phyloP scores from a whole-genome alignment of 1,140 invertebrate genomes.

The Drosophila aff. region DNA sequence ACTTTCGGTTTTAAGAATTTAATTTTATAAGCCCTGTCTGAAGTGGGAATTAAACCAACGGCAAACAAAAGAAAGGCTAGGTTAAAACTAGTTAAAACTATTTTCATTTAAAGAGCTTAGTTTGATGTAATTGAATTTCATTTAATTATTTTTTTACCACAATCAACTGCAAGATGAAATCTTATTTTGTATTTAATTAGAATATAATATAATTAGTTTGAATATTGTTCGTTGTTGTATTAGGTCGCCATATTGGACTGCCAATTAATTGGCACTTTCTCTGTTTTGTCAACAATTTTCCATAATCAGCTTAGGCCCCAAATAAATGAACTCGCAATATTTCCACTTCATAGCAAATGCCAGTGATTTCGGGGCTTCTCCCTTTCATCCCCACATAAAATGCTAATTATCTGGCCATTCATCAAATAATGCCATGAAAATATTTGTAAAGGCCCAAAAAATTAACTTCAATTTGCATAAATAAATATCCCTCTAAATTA shows the following conservation, averaged over 20 bases:
- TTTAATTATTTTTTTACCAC: background rate
- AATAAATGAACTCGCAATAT: conserved; percentile 20
- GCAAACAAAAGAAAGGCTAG: background rate
- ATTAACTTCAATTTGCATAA: conserved; percentile 63
- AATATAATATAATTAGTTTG: background rate
- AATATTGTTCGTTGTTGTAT: conserved; percentile 1
- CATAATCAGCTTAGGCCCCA: conserved; percentile 17
- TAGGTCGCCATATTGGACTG: background rate
- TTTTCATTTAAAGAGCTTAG: background rate
- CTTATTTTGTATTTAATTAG: conserved; percentile 1
- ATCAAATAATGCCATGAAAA: conserved; percentile 36
- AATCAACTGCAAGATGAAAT: background rate
- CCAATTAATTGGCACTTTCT: conserved; percentile 18
- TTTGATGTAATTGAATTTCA: conserved; percentile 12
- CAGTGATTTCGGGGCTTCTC: conserved; percentile 9
- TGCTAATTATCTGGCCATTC: conserved; percentile 60
- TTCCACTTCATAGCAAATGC: conserved; percentile 20
- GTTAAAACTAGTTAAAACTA: background rate
- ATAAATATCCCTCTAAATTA: conserved; percentile 60
- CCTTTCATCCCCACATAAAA: background rate
- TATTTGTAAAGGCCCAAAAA: conserved; percentile 30
- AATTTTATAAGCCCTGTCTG: conserved; percentile 9
- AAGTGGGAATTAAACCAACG: conserved; percentile 4
- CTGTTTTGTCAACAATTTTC: conserved; percentile 20
- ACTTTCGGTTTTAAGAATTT: conserved; percentile 3